Evolutionary conservation across 2,797 vertebrate genomes (phyloP).

Genomic region (Pantherophis vulpinus): DNA sequence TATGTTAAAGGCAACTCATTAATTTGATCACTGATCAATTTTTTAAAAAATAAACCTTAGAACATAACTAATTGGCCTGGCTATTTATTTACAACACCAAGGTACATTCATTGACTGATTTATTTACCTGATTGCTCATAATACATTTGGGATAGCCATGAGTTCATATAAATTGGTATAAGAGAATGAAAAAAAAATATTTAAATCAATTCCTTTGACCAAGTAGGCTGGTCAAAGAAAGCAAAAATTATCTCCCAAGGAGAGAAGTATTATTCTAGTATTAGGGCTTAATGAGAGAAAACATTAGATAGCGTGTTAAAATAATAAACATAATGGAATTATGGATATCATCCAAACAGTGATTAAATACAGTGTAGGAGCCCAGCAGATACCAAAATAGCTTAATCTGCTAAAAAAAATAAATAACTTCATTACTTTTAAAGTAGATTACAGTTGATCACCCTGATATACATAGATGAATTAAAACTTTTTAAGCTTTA

Average conservation of each 20-base stretch:
- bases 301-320: neutral
- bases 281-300: conserved; percentile 14
- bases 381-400: conserved; percentile 17
- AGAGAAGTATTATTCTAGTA: neutral
- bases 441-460: neutral
- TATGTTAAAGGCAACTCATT: neutral
- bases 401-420: conserved; percentile 18
- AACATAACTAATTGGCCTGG: neutral
- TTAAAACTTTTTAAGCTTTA: neutral
- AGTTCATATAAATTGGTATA: neutral
- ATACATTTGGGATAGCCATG: neutral
- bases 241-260: conserved; percentile 16
- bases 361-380: conserved; percentile 22
- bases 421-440: conserved; percentile 8
- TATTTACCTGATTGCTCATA: neutral
- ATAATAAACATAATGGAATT: neutral
- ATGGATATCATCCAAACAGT: neutral
- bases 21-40: neutral
- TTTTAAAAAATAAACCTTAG: neutral
- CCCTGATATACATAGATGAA: neutral
- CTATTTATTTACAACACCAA: neutral
- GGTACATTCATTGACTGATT: neutral
- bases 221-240: neutral
- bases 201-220: neutral
- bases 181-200: neutral